A percentile compares a stretch with the other conserved stretches of the same genome.
Conservation (phyloP, 2,113 vertebrate genomes). For the Narcine bancroftii region DNA sequence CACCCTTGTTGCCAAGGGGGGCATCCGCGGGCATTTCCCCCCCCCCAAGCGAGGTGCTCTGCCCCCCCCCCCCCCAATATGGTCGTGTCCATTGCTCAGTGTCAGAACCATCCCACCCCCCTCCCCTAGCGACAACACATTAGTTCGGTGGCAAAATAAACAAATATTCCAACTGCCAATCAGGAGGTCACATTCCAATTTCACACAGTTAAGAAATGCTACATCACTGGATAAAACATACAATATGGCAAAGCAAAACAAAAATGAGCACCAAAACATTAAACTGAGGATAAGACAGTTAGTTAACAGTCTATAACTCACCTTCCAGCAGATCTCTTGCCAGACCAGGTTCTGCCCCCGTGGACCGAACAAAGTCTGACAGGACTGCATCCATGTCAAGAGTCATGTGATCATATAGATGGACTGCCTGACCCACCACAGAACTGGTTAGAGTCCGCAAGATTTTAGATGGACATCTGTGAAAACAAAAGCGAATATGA, state of each 20-base stretch:
- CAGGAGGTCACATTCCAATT: background rate
- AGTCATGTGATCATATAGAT: constrained; percentile 93
- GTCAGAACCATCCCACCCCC: too few relatives aligned
- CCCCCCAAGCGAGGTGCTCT: too few relatives aligned
- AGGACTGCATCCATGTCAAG: constrained; percentile 99
- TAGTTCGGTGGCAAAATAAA: background rate
- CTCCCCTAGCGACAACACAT: too few relatives aligned
- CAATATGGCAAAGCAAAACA: background rate
- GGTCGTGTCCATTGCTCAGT: too few relatives aligned
- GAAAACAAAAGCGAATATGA: constrained; percentile 27
- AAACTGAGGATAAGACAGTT: background rate
- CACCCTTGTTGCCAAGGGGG: too few relatives aligned
- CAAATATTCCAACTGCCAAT: background rate
- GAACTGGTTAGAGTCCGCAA: constrained; percentile 67
- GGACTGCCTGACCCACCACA: constrained; percentile 76
- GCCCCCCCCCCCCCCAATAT: too few relatives aligned
- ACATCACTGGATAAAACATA: background rate
- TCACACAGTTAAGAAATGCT: background rate
- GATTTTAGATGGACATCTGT: constrained; percentile 86
- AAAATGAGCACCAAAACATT: background rate
- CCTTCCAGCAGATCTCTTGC: constrained; percentile 99
- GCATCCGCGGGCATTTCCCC: too few relatives aligned
- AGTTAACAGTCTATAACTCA: constrained; percentile 51
- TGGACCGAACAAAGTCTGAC: constrained; percentile 99
- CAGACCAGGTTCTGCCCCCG: constrained; percentile 98